Conservation (phyloP, 2,113 vertebrate genomes). For the Oncorhynchus tshawytscha region DNA sequence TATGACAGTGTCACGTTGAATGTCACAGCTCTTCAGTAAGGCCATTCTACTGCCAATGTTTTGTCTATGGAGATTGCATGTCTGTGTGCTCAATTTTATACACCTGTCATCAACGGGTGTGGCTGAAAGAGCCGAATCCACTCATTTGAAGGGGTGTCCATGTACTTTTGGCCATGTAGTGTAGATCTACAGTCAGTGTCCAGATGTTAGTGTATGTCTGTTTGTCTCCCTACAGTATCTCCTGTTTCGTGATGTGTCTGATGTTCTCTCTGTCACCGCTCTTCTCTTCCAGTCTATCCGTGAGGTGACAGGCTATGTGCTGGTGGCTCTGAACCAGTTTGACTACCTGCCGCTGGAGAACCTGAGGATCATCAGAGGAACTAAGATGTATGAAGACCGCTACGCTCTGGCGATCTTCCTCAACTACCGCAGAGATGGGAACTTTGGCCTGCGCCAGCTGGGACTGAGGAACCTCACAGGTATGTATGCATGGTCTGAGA, state of each 20-base stretch:
- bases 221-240: too few relatives aligned
- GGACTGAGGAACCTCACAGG: constrained; percentile 94
- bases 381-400: constrained; percentile 92
- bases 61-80: too few relatives aligned
- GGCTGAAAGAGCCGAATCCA: too few relatives aligned
- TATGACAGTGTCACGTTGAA: too few relatives aligned
- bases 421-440: constrained; percentile 95
- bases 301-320: constrained; percentile 95
- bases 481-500: constrained; percentile 32
- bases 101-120: too few relatives aligned
- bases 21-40: too few relatives aligned
- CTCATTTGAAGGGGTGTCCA: too few relatives aligned
- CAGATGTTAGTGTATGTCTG: too few relatives aligned
- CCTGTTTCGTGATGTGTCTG: background rate
- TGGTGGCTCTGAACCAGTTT: constrained; percentile 98
- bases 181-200: too few relatives aligned
- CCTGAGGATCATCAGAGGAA: constrained; percentile 92
- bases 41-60: too few relatives aligned
- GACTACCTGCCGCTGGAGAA: constrained; percentile 96
- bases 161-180: too few relatives aligned
- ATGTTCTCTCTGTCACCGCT: constrained; percentile 7
- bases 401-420: constrained; percentile 93
- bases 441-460: constrained; percentile 90
- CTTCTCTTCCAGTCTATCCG: constrained; percentile 84
- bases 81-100: too few relatives aligned